These are phyloP conservation scores for Agraylea sexmaculata DNA, from an alignment of 1,140 invertebrate species.

Conservation along the genomic window DNA sequence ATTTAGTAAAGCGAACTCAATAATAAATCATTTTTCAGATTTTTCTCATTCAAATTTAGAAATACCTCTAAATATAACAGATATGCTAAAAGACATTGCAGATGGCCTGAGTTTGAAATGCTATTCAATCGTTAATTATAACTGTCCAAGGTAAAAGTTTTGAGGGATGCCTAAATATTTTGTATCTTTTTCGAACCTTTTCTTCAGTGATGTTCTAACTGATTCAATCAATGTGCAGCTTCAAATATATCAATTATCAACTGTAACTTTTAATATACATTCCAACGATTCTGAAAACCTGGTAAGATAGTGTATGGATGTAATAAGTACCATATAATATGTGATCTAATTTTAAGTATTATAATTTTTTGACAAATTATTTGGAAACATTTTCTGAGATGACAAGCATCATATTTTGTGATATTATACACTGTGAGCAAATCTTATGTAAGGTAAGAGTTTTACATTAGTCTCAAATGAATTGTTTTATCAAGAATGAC, in stretches of 20 bases:
- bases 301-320: background rate
- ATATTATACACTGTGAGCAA: conserved; percentile 17
- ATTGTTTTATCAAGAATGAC: conserved; percentile 4
- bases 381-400: conserved; percentile 15
- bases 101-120: conserved; percentile 3
- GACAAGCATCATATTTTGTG: conserved; percentile 19
- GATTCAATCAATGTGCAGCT: background rate
- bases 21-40: too few species aligned
- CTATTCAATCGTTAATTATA: conserved; percentile 2
- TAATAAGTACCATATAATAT: background rate
- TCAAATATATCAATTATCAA: conserved; percentile 2
- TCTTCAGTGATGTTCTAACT: conserved; percentile 4
- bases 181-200: too few species aligned
- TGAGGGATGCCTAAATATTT: too few species aligned
- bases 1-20: too few species aligned
- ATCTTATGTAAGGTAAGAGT: conserved; percentile 21
- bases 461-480: background rate
- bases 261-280: background rate
- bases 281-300: background rate
- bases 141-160: background rate
- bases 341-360: conserved; percentile 16
- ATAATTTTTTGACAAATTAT: conserved; percentile 15
- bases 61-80: conserved; percentile 6
- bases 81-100: conserved; percentile 8
- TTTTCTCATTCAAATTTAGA: too few species aligned